phyloP scores from a whole-genome alignment of 2,888 invertebrate species.

The Polyploca ridens region DNA sequence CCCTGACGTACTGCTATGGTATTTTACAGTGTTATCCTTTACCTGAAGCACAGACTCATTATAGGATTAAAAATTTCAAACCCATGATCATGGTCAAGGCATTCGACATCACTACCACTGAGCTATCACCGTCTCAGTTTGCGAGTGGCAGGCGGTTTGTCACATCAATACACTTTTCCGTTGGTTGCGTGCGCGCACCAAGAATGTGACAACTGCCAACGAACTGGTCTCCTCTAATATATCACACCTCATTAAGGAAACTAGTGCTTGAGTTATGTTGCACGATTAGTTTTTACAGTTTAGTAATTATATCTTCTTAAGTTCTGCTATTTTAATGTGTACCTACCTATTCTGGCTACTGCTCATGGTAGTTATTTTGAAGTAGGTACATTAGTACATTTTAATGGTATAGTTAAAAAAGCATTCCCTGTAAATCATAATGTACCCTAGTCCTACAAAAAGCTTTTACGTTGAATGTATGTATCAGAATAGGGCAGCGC shows the following conservation, averaged over 20 bases:
- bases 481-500: slow-evolving; percentile 8
- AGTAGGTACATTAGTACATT: too few relatives aligned
- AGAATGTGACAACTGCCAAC: neutral
- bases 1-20: too few relatives aligned
- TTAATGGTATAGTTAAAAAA: too few relatives aligned
- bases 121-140: too few relatives aligned
- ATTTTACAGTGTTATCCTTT: too few relatives aligned
- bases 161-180: neutral
- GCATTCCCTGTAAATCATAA: too few relatives aligned
- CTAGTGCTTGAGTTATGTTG: slow-evolving; percentile 1
- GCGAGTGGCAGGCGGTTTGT: neutral
- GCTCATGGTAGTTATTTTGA: too few relatives aligned
- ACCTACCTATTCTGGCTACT: neutral
- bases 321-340: neutral
- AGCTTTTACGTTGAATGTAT: neutral
- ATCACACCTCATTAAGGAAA: slow-evolving; percentile 5
- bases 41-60: too few relatives aligned
- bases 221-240: slow-evolving; percentile 4
- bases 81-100: too few relatives aligned
- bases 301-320: neutral
- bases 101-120: too few relatives aligned
- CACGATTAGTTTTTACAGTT: slow-evolving; percentile 5
- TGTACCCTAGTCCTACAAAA: neutral
- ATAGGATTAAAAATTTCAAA: too few relatives aligned
- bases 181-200: neutral